These are phyloP conservation scores for Eupleurogrammus muticus DNA, from an alignment of 2,797 vertebrate genomes.

Conservation along the genomic window DNA sequence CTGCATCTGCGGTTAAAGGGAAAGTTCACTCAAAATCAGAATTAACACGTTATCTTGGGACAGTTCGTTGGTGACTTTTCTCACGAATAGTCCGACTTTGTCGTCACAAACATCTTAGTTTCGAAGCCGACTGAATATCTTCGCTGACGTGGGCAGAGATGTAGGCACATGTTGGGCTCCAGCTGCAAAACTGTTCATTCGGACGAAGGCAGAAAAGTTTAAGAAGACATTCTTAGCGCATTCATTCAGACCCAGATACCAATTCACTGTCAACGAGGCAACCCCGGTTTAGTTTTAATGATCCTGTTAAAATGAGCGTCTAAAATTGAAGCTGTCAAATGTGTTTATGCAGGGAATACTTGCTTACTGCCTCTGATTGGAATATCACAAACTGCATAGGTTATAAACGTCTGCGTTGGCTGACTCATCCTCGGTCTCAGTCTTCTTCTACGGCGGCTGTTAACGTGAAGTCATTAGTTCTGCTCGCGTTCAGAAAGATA, in stretches of 20 bases:
- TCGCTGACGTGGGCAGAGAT: not conserved
- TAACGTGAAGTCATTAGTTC: constrained; percentile 8
- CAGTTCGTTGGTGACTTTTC: constrained; percentile 4
- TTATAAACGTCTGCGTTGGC: constrained; percentile 28
- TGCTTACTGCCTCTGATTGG: constrained; percentile 34
- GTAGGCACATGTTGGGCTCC: constrained; percentile 39
- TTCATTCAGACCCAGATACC: constrained; percentile 14
- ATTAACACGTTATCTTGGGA: constrained; percentile 24
- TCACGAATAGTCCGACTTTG: not conserved
- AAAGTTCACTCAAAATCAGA: constrained; percentile 44
- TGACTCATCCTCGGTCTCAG: constrained; percentile 16
- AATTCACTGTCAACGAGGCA: constrained; percentile 40
- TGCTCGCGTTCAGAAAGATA: constrained; percentile 19
- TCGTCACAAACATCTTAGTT: constrained; percentile 8
- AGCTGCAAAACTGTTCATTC: constrained; percentile 30
- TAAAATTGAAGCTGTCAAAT: constrained; percentile 16
- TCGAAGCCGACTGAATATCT: constrained; percentile 20
- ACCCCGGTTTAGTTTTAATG: constrained; percentile 9
- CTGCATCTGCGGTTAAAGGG: constrained; percentile 62
- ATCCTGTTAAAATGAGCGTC: not conserved
- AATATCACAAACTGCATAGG: constrained; percentile 73
- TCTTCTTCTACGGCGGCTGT: constrained; percentile 30
- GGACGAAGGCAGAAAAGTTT: constrained; percentile 24
- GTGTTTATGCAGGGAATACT: constrained; percentile 24
- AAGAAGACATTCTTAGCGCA: constrained; percentile 44